Evolutionary conservation across 2,888 invertebrate genomes (phyloP).

Genomic region (Dioctria rufipes): DNA sequence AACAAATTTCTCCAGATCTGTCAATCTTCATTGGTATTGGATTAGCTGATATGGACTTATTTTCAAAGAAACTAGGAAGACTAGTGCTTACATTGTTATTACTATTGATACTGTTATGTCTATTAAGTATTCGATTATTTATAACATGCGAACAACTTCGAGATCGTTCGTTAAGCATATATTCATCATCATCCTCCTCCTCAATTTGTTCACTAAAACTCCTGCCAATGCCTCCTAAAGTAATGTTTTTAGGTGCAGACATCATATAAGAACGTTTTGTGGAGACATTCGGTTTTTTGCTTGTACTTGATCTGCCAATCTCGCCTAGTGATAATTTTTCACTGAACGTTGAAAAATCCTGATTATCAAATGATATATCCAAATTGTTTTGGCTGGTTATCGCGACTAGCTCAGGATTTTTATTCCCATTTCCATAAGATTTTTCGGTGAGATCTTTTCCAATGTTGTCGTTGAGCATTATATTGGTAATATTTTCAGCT

Average conservation of each 20-base stretch:
- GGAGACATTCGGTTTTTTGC: not conserved
- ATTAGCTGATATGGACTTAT: slow-evolving; percentile 37
- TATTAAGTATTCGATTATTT: slow-evolving; percentile 27
- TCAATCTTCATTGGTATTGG: slow-evolving; percentile 4
- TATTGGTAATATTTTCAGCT: not conserved
- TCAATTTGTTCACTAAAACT: slow-evolving; percentile 60
- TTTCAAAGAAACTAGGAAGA: slow-evolving; percentile 56
- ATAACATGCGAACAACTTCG: slow-evolving; percentile 56
- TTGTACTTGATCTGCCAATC: slow-evolving; percentile 54
- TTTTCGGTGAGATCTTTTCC: not conserved
- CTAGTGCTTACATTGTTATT: slow-evolving; percentile 55
- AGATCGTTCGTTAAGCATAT: slow-evolving; percentile 56
- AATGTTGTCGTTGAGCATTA: not conserved
- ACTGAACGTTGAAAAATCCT: slow-evolving; percentile 47
- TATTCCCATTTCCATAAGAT: not conserved
- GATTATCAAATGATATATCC: slow-evolving; percentile 35
- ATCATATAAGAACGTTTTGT: not conserved
- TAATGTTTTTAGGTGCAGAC: slow-evolving; percentile 49
- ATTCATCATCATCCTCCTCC: slow-evolving; percentile 55
- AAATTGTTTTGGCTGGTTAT: not conserved
- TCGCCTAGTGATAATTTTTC: slow-evolving; percentile 49
- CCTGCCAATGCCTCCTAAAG: slow-evolving; percentile 59
- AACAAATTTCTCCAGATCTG: slow-evolving; percentile 50
- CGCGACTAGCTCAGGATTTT: not conserved
- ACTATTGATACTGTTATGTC: slow-evolving; percentile 15